These are phyloP conservation scores for Drosophila kohkoa DNA, from an alignment of 1,140 invertebrate species.

Conservation along the genomic window DNA sequence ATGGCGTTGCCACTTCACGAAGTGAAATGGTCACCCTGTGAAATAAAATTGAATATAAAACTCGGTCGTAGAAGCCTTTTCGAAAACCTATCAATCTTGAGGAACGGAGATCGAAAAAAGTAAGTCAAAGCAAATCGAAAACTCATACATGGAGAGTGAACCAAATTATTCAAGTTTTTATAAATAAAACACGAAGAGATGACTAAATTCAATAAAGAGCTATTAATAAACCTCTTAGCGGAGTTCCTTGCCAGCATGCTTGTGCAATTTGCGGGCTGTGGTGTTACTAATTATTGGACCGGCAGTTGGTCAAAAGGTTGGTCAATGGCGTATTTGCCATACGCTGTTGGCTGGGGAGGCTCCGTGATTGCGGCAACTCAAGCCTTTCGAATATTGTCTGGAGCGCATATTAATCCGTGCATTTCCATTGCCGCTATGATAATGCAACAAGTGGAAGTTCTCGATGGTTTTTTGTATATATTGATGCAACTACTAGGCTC, in stretches of 20 bases:
- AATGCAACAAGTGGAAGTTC: not conserved
- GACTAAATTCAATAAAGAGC: slow-evolving; percentile 16
- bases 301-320: too few relatives aligned
- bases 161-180: slow-evolving; percentile 8
- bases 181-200: slow-evolving; percentile 5
- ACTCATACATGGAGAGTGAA: not conserved
- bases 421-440: slow-evolving; percentile 39
- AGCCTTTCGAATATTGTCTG: slow-evolving; percentile 33
- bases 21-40: slow-evolving; percentile 23
- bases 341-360: slow-evolving; percentile 25
- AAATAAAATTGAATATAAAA: slow-evolving; percentile 1
- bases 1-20: slow-evolving; percentile 20
- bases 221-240: slow-evolving; percentile 12
- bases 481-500: slow-evolving; percentile 21
- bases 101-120: too few relatives aligned
- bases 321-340: not conserved
- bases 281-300: not conserved
- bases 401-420: slow-evolving; percentile 41
- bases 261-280: slow-evolving; percentile 23
- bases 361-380: slow-evolving; percentile 20
- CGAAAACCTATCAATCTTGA: not conserved
- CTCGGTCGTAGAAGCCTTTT: slow-evolving; percentile 1
- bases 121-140: not conserved
- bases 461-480: slow-evolving; percentile 27
- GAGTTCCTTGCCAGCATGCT: slow-evolving; percentile 21